phyloP scores from a whole-genome alignment of 2,113 vertebrate species.

The Rhegmatorhina hoffmannsi region DNA sequence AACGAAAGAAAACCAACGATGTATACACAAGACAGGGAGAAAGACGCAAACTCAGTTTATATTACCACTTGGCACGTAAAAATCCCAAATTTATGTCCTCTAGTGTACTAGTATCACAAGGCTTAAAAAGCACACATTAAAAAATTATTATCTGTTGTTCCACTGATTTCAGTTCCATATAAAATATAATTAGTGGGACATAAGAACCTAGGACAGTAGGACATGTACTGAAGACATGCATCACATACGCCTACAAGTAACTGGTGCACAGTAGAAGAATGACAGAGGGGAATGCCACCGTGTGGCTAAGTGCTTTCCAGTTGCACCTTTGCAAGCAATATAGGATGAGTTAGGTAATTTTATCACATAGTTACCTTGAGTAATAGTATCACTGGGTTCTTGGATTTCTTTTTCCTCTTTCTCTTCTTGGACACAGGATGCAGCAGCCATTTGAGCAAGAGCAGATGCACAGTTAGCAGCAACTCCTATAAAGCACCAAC shows the following conservation, averaged over 20 bases:
- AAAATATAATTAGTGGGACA: background rate
- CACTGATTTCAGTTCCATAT: background rate
- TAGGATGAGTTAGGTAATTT: background rate
- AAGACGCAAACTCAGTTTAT: background rate
- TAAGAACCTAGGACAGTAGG: background rate
- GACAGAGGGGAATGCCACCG: background rate
- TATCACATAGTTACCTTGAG: conserved; percentile 83
- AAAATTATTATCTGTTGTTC: background rate
- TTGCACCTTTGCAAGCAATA: background rate
- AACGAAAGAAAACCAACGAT: background rate
- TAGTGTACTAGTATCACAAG: background rate
- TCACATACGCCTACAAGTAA: background rate
- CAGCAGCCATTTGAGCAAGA: conserved; percentile 96
- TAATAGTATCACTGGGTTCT: conserved; percentile 86
- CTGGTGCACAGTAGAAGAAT: background rate
- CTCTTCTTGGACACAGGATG: conserved; percentile 96
- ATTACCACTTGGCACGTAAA: background rate
- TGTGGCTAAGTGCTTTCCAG: background rate
- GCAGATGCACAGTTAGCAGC: conserved; percentile 97
- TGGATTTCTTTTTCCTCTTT: conserved; percentile 88
- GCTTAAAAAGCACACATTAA: background rate
- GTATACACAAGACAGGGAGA: background rate
- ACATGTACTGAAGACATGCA: background rate
- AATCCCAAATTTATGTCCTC: background rate
- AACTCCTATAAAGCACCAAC: conserved; percentile 81